Conservation (phyloP, 2,113 vertebrate genomes). For the Amphiprion ocellaris region DNA sequence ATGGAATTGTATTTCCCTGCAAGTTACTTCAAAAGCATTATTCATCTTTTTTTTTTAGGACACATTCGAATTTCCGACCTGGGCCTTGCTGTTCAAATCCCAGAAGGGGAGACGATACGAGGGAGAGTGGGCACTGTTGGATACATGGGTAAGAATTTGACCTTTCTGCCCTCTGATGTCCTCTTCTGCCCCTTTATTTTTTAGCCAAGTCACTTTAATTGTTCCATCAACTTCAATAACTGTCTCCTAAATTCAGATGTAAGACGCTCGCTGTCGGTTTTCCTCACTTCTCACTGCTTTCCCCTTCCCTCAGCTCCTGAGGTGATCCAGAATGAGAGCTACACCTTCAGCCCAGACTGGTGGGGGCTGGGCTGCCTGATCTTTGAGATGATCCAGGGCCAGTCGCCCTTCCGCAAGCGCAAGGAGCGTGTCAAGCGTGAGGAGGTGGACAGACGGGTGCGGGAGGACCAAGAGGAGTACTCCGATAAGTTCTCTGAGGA, state of each 20-base stretch:
- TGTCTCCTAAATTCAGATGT: neutral
- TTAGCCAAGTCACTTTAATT: too few species aligned
- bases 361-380: conserved; percentile 95
- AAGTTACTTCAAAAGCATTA: too few species aligned
- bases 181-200: neutral
- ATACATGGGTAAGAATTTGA: conserved; percentile 90
- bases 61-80: conserved; percentile 95
- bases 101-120: conserved; percentile 89
- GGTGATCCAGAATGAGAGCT: conserved; percentile 92
- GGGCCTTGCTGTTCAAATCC: conserved; percentile 92
- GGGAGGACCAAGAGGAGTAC: conserved; percentile 88
- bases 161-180: too few species aligned
- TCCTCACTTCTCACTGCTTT: neutral
- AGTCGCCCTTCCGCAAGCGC: conserved; percentile 91
- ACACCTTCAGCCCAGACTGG: conserved; percentile 93
- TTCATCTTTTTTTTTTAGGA: conserved; percentile 76
- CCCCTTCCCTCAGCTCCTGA: conserved; percentile 86
- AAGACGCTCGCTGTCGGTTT: neutral
- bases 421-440: conserved; percentile 91
- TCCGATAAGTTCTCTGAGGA: conserved; percentile 91
- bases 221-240: neutral
- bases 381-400: conserved; percentile 95
- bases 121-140: conserved; percentile 93
- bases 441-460: conserved; percentile 91
- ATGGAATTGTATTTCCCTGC: too few species aligned